Percentiles rank a stretch among this genome's conserved stretches.
Evolutionary conservation across 2,113 vertebrate genomes (phyloP).

Genomic region (Dromaius novaehollandiae): DNA sequence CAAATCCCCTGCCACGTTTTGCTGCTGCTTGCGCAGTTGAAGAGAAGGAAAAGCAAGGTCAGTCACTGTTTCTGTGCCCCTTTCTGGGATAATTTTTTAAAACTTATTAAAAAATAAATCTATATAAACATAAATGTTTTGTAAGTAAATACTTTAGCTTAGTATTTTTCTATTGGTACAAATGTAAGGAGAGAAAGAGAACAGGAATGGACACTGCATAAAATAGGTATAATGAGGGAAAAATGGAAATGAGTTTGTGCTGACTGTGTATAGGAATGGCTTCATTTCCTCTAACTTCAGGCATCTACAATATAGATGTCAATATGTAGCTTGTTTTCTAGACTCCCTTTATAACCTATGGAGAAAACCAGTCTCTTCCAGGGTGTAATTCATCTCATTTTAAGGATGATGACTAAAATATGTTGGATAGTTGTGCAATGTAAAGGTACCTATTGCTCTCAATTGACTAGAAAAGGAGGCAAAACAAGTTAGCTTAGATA

Average conservation of each 20-base stretch:
- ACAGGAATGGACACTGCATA: not conserved
- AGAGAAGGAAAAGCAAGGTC: not conserved
- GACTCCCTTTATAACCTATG: not conserved
- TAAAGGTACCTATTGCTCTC: not conserved
- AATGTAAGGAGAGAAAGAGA: not conserved
- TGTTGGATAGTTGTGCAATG: not conserved
- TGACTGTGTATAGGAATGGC: not conserved
- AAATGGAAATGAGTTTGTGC: not conserved
- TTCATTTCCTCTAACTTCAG: not conserved
- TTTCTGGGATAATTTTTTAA: not conserved
- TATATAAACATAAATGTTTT: not conserved
- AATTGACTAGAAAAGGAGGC: not conserved
- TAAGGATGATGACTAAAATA: not conserved
- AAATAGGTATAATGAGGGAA: not conserved
- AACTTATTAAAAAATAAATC: accelerated
- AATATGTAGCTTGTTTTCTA: not conserved
- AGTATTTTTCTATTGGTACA: not conserved
- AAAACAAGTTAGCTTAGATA: not conserved
- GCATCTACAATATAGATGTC: not conserved
- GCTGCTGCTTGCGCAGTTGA: not conserved
- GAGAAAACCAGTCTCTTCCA: not conserved
- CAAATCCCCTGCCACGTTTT: not conserved
- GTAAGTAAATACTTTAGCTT: not conserved
- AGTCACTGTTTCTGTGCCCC: not conserved
- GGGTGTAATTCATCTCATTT: not conserved